Evolutionary conservation across 2,888 invertebrate genomes (phyloP).

Genomic region (Vanessa cardui): DNA sequence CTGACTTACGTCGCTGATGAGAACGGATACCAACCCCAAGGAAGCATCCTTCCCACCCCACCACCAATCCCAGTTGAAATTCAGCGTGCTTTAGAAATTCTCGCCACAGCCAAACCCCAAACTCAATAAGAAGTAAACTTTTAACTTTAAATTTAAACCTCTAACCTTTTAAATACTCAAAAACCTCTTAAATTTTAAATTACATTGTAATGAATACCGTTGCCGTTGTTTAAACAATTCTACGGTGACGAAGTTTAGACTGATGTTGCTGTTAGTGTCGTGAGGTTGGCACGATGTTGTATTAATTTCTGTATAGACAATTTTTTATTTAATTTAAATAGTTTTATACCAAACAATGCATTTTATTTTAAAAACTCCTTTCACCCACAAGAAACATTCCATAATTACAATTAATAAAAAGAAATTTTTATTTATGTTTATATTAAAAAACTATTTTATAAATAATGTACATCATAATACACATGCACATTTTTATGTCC

Average conservation of each 20-base stretch:
- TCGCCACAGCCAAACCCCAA: slow-evolving; percentile 85
- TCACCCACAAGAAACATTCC: neutral
- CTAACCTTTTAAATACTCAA: no score
- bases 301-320: slow-evolving; percentile 4
- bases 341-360: neutral
- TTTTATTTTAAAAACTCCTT: neutral
- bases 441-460: no score
- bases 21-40: slow-evolving; percentile 86
- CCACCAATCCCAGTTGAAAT: slow-evolving; percentile 88
- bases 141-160: neutral
- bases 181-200: no score
- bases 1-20: slow-evolving; percentile 86
- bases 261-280: neutral
- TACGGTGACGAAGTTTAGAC: neutral
- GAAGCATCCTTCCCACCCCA: slow-evolving; percentile 84
- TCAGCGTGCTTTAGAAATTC: slow-evolving; percentile 85
- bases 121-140: slow-evolving; percentile 37
- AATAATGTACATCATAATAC: no score
- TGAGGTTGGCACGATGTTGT: neutral
- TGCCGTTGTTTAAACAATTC: no score
- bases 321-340: neutral
- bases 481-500: no score
- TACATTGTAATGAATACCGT: no score
- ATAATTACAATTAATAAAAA: no score
- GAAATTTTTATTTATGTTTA: no score